phyloP scores from a whole-genome alignment of 2,888 invertebrate genomes.

The Melanchra persicariae region DNA sequence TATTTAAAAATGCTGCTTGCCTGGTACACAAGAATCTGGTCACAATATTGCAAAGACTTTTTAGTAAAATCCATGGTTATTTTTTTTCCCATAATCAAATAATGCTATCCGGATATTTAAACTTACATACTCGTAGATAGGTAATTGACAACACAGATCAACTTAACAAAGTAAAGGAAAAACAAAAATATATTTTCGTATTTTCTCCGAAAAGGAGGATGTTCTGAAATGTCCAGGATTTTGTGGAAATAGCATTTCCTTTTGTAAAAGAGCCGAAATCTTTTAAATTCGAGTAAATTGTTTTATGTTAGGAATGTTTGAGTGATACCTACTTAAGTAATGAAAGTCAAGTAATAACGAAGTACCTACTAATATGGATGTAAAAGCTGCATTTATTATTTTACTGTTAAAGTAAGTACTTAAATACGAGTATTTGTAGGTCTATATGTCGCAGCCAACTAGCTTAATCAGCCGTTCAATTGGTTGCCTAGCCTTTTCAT shows the following conservation, averaged over 20 bases:
- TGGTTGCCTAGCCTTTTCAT: too few species aligned
- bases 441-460: too few species aligned
- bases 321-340: constrained; percentile 3
- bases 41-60: neutral
- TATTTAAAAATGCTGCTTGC: neutral
- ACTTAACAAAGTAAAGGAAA: constrained; percentile 3
- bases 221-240: constrained; percentile 16
- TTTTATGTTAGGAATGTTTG: constrained; percentile 10
- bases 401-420: neutral
- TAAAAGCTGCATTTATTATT: neutral
- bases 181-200: constrained; percentile 10
- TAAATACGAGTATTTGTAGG: too few species aligned
- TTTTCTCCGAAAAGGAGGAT: constrained; percentile 14
- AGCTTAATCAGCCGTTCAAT: too few species aligned
- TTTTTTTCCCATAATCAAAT: neutral
- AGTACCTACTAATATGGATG: neutral
- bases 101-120: neutral
- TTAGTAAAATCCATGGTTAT: too few species aligned
- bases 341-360: neutral
- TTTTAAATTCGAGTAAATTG: constrained; percentile 37
- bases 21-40: neutral
- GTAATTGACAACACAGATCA: constrained; percentile 5
- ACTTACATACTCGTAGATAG: neutral
- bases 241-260: constrained; percentile 18
- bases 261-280: constrained; percentile 28